A percentile compares a stretch with the other conserved stretches of the same genome.
Conservation (phyloP, 2,113 vertebrate genomes). For the Microtus pennsylvanicus region DNA sequence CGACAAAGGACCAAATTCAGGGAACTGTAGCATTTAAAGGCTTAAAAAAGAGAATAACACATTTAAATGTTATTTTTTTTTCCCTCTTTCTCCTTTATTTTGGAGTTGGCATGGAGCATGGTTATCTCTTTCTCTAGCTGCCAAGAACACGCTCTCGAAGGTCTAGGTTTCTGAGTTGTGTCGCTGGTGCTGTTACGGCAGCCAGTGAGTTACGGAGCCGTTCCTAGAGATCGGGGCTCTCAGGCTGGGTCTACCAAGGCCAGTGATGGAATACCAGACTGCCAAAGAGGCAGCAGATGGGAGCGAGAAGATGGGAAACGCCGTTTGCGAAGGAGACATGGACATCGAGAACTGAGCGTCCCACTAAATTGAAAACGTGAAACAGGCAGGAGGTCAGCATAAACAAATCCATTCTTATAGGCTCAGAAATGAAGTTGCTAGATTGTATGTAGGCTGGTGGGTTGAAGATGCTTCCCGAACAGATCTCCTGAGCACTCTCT, state of each 20-base stretch:
- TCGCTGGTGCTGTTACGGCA: not conserved
- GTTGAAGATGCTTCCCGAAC: not conserved
- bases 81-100: no score
- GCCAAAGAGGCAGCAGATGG: not conserved
- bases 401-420: not conserved
- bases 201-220: not conserved
- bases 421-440: not conserved
- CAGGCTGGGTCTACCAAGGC: not conserved
- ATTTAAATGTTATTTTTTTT: no score
- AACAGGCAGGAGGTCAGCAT: not conserved
- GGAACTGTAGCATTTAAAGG: constrained; percentile 29
- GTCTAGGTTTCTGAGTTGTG: not conserved
- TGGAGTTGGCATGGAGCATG: not conserved
- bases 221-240: not conserved
- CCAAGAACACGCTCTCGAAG: not conserved
- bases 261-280: not conserved
- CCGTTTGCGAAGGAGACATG: not conserved
- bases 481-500: not conserved
- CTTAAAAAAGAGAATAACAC: constrained; percentile 11
- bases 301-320: not conserved
- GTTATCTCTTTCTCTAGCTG: constrained; percentile 36
- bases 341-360: not conserved
- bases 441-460: not conserved
- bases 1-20: not conserved
- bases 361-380: not conserved